Percentiles rank a stretch among this genome's conserved stretches.
phyloP scores from a whole-genome alignment of 2,113 vertebrate genomes.

The Zeus faber region DNA sequence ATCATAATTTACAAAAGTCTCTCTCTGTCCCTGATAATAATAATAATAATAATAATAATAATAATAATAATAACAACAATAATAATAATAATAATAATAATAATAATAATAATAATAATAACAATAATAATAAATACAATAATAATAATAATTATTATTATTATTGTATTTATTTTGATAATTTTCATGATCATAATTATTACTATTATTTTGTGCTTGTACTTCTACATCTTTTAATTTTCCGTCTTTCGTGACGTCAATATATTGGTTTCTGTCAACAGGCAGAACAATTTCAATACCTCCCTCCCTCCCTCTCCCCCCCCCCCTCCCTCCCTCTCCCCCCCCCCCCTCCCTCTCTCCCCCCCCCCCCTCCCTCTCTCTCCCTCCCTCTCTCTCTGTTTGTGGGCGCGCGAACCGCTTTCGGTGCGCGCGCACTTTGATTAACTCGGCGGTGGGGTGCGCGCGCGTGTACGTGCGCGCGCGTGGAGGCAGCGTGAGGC shows the following conservation, averaged over 20 bases:
- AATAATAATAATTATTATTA: no score
- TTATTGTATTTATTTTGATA: no score
- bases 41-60: no score
- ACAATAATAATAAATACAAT: no score
- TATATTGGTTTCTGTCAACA: no score
- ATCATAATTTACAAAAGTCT: no score
- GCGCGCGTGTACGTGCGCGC: constrained; percentile 34
- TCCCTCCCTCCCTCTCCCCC: constrained; percentile 9
- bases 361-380: constrained; percentile 1
- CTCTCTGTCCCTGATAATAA: no score
- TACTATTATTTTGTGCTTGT: background rate
- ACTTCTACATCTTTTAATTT: background rate
- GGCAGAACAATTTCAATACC: background rate
- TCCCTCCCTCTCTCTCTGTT: constrained; percentile 14
- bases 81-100: no score
- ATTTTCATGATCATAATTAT: background rate
- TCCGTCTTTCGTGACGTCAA: background rate
- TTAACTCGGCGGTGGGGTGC: constrained; percentile 39
- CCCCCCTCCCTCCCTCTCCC: background rate
- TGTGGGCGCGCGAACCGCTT: constrained; percentile 31
- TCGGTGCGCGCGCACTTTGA: constrained; percentile 60
- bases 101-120: no score
- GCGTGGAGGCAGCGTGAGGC: background rate
- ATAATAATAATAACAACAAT: no score
- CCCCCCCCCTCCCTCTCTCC: background rate